Evolutionary conservation across 2,888 invertebrate genomes (phyloP).

Genomic region (Drosophila multiciliata): DNA sequence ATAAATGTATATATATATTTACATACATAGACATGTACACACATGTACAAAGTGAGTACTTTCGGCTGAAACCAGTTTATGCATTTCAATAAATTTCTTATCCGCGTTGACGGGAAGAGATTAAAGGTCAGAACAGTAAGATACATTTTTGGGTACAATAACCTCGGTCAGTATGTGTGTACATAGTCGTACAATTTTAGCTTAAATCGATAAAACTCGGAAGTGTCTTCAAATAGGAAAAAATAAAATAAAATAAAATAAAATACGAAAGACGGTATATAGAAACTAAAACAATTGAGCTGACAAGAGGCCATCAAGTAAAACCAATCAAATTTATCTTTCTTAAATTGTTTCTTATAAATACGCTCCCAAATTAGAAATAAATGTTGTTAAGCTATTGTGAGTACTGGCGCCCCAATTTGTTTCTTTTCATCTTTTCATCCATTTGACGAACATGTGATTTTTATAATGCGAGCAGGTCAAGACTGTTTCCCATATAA

Average conservation of each 20-base stretch:
- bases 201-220: constrained; percentile 52
- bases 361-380: not conserved
- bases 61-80: constrained; percentile 13
- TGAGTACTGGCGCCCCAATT: not conserved
- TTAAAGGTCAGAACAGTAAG: constrained; percentile 15
- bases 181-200: constrained; percentile 38
- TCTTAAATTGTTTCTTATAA: not conserved
- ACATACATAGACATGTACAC: not conserved
- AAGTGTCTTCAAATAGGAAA: constrained; percentile 2
- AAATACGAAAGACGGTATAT: not conserved
- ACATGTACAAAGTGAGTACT: constrained; percentile 7
- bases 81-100: constrained; percentile 45
- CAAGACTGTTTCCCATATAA: not conserved
- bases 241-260: not conserved
- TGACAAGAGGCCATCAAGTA: not conserved
- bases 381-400: not conserved
- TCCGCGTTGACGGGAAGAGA: constrained; percentile 36
- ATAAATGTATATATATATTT: not conserved
- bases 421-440: not conserved
- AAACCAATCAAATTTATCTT: not conserved
- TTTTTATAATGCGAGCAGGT: not conserved
- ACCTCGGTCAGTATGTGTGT: constrained; percentile 20
- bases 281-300: constrained; percentile 1
- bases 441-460: not conserved
- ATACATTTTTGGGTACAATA: constrained; percentile 20